phyloP scores from a whole-genome alignment of 1,140 invertebrate genomes.

The Leptopilina boulardi region DNA sequence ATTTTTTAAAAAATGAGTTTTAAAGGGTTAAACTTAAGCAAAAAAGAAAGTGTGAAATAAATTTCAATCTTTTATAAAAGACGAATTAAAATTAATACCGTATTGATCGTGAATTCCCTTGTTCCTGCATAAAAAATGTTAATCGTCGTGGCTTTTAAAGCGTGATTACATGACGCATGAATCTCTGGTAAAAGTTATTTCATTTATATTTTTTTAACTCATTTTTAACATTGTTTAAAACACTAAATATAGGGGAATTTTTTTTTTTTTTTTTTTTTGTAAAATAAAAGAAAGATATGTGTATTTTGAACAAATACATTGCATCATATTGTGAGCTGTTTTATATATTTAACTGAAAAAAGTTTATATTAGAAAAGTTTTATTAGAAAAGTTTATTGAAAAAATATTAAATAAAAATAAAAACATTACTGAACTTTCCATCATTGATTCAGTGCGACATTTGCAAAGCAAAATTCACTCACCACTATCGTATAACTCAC shows the following conservation, averaged over 20 bases:
- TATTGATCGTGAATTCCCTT: background rate
- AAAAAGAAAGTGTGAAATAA: background rate
- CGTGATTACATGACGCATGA: slow-evolving; percentile 16
- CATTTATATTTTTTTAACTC: background rate
- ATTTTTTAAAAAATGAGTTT: too few relatives aligned
- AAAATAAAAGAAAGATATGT: background rate
- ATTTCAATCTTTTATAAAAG: background rate
- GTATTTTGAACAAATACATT: background rate
- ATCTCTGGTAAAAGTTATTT: background rate
- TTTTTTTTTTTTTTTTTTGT: too few relatives aligned
- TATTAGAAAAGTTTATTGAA: background rate
- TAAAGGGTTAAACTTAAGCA: too few relatives aligned
- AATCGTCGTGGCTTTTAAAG: background rate
- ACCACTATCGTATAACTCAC: slow-evolving; percentile 89
- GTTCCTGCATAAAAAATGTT: slow-evolving; percentile 25
- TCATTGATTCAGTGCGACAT: slow-evolving; percentile 11
- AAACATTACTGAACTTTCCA: background rate
- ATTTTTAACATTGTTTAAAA: too few relatives aligned
- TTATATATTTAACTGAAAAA: background rate
- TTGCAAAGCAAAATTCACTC: slow-evolving; percentile 71
- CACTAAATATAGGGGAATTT: background rate
- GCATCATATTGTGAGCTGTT: background rate
- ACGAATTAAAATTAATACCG: background rate
- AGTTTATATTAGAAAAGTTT: background rate
- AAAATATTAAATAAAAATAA: background rate